Conservation (phyloP, 2,888 invertebrate genomes). For the Cosmia trapezina region DNA sequence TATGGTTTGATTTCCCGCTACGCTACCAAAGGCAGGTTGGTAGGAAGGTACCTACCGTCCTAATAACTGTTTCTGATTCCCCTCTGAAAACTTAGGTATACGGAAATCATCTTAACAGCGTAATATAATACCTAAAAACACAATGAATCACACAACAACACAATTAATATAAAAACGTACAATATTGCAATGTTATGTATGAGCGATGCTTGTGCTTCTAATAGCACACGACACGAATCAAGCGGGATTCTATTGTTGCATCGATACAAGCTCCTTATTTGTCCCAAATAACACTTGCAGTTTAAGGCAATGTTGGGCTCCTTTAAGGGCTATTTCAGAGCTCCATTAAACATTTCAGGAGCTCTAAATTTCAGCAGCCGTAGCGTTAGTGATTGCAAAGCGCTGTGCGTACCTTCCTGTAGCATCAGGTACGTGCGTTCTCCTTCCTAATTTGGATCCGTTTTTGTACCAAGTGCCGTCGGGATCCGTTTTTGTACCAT, state of each 20-base stretch:
- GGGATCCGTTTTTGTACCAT: slow-evolving; percentile 20
- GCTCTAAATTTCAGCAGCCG: slow-evolving; percentile 16
- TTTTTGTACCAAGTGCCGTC: slow-evolving; percentile 12
- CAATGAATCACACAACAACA: slow-evolving; percentile 19
- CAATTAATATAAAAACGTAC: slow-evolving; percentile 7
- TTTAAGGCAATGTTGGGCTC: slow-evolving; percentile 11
- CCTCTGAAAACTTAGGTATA: too few species aligned
- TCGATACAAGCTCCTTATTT: slow-evolving; percentile 38
- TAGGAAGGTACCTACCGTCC: too few species aligned
- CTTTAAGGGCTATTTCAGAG: slow-evolving; percentile 1
- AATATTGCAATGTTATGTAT: slow-evolving; percentile 41
- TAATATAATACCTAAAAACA: slow-evolving; percentile 14
- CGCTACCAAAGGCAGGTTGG: background rate
- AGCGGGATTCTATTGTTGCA: slow-evolving; percentile 45
- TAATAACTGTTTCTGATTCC: too few species aligned
- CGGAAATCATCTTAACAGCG: too few species aligned
- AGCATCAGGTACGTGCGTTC: background rate
- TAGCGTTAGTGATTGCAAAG: slow-evolving; percentile 59
- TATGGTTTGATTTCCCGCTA: background rate
- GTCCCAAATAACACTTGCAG: background rate
- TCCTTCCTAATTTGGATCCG: slow-evolving; percentile 12
- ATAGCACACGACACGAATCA: slow-evolving; percentile 30
- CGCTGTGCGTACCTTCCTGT: slow-evolving; percentile 47
- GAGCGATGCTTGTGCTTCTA: slow-evolving; percentile 47
- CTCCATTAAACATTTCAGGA: slow-evolving; percentile 3